phyloP scores from a whole-genome alignment of 2,113 vertebrate species.

The Myotis brandtii region DNA sequence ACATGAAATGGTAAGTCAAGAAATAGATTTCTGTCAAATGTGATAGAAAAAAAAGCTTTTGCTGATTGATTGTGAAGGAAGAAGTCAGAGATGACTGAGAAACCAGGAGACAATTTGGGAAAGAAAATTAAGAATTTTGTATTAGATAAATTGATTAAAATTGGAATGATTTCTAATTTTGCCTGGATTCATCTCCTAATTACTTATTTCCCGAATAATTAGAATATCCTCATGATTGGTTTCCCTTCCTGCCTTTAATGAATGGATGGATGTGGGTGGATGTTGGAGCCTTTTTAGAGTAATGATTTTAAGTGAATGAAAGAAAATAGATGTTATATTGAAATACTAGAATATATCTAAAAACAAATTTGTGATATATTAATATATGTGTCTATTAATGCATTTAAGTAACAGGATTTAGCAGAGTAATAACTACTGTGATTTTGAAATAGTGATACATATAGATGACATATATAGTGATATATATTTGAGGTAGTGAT shows the following conservation, averaged over 20 bases:
- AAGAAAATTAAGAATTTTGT: conserved; percentile 28
- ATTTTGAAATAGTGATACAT: conserved; percentile 25
- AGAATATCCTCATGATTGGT: neutral
- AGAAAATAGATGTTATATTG: neutral
- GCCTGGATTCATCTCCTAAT: neutral
- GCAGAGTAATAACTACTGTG: neutral
- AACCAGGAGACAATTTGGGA: neutral
- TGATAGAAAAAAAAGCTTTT: neutral
- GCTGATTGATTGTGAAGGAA: conserved; percentile 13
- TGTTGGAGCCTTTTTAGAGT: conserved; percentile 24
- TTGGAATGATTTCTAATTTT: conserved; percentile 23
- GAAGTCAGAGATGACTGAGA: neutral
- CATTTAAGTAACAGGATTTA: conserved; percentile 7
- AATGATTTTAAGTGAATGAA: conserved; percentile 25
- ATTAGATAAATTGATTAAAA: conserved; percentile 22
- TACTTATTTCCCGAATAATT: neutral
- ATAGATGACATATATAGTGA: neutral
- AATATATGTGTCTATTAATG: neutral
- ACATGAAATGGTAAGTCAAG: neutral
- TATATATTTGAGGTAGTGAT: conserved; percentile 28
- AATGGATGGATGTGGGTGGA: neutral
- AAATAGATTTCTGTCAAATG: neutral
- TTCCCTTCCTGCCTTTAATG: neutral
- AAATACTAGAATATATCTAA: conserved; percentile 7
- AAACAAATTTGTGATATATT: conserved; percentile 14